Base-by-base conservation (phyloP, 2,113 vertebrate species). In the Butorides virescens region DNA sequence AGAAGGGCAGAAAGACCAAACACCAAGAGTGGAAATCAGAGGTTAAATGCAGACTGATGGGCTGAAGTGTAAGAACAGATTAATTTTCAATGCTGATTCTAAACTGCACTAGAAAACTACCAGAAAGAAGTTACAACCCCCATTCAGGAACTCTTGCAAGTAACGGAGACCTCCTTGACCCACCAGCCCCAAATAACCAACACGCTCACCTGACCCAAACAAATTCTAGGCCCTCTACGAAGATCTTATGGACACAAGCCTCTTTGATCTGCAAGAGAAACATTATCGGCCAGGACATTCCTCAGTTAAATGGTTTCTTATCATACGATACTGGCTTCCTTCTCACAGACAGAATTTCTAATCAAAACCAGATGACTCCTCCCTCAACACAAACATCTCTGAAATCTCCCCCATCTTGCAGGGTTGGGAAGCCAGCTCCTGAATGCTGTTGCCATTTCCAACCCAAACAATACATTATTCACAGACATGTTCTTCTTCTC, bases 281-380 rank as follows among this genome's bases (percentile, higher is more conserved):
- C 5, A 84, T 58, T 4, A 5, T 4, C 55, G 53, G 27, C 25
- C 67, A 67, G 30, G 19, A 53, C 15, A 25, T 59, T 63, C 53
- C 36, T 56, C 67, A 53, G 11, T 19, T 77, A 44, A 49, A 63
- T 32, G 13, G 26, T 34, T 67, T 87, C 37, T 55, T 81, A 26
- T 12, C 22, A 55, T 20, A 50, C 0, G 0, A 56, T 21, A 55
- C 2, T 2, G 1, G 30, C 12, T 46, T 67, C 21, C 37, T 55
- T 32, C 55, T 81, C 29, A 72, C 58, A 86, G 75, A 71, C 34
- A 80, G 42, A 55, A 74, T 49, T 83, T 58, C 47, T 72, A 44
- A 67, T 13, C 23, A 46, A 76, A 79, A 76, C 21, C 37, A 86
- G 30, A 15, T 26, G 2, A 55, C 8, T 77, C 29, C 19, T 84